Conservation (phyloP, 2,888 invertebrate genomes). For the Noctua pronuba region DNA sequence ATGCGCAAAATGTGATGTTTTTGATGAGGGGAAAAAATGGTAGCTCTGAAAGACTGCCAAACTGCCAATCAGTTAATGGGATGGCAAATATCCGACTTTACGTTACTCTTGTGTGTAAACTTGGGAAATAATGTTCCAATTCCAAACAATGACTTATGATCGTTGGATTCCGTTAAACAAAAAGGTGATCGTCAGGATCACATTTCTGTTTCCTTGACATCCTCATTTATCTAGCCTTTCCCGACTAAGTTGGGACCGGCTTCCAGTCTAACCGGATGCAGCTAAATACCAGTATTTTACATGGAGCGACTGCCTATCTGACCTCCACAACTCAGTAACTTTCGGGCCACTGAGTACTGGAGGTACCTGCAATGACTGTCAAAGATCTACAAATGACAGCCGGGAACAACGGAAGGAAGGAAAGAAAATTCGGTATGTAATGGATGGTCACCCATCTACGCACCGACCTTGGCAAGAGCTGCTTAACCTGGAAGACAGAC, state of each 20-base stretch:
- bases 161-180: background rate
- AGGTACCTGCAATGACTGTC: too few relatives aligned
- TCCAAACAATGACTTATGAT: background rate
- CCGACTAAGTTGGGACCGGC: too few relatives aligned
- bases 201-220: background rate
- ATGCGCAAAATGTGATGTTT: slow-evolving; percentile 4
- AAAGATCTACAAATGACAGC: too few relatives aligned
- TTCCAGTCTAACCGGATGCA: background rate
- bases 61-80: slow-evolving; percentile 34
- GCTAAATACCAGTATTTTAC: background rate
- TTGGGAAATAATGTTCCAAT: background rate
- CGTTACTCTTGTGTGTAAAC: slow-evolving; percentile 37
- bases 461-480: too few relatives aligned
- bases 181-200: background rate
- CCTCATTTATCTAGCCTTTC: background rate
- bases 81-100: slow-evolving; percentile 32
- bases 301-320: too few relatives aligned
- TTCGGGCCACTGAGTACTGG: too few relatives aligned
- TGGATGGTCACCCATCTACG: too few relatives aligned
- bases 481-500: background rate
- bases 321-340: background rate
- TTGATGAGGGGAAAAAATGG: slow-evolving; percentile 20
- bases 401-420: too few relatives aligned
- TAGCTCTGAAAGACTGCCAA: slow-evolving; percentile 30
- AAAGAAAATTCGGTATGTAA: too few relatives aligned